Percentiles rank a stretch among this genome's conserved stretches.
Evolutionary conservation across 2,888 invertebrate species (phyloP).

Genomic region (Andrena marginata): DNA sequence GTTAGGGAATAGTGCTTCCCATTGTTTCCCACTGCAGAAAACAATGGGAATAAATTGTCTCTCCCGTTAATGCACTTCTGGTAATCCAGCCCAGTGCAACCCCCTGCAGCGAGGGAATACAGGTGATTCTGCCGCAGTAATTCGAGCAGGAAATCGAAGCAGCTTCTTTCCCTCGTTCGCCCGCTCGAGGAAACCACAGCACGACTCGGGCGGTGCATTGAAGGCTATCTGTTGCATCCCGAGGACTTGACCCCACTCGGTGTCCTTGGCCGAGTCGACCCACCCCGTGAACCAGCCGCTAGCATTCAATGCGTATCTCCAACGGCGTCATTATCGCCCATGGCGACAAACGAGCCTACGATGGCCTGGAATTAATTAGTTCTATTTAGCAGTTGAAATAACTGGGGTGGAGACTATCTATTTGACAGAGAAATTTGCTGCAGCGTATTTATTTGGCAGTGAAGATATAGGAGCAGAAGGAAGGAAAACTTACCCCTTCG

Average conservation of each 20-base stretch:
- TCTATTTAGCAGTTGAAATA: too few species aligned
- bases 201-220: neutral
- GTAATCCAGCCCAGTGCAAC: conserved; percentile 6
- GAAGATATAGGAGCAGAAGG: too few species aligned
- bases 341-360: neutral
- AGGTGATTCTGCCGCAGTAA: conserved; percentile 34
- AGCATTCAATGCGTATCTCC: neutral
- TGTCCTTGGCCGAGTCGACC: conserved; percentile 51
- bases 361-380: too few species aligned
- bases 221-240: conserved; percentile 57
- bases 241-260: conserved; percentile 48
- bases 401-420: too few species aligned
- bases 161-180: neutral
- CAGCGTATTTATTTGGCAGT: too few species aligned
- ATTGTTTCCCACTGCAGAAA: neutral
- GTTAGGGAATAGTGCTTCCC: neutral
- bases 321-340: neutral
- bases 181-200: neutral
- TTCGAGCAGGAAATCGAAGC: conserved; percentile 43
- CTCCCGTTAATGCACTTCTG: conserved; percentile 13
- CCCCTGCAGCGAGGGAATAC: conserved; percentile 2
- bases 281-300: neutral
- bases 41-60: neutral
- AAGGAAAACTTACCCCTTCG: too few species aligned
- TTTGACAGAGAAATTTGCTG: too few species aligned